Evolutionary conservation across 2,888 invertebrate species (phyloP), one percentile per base, ranked within the genome.

Genomic region (Lottia gigantea): DNA sequence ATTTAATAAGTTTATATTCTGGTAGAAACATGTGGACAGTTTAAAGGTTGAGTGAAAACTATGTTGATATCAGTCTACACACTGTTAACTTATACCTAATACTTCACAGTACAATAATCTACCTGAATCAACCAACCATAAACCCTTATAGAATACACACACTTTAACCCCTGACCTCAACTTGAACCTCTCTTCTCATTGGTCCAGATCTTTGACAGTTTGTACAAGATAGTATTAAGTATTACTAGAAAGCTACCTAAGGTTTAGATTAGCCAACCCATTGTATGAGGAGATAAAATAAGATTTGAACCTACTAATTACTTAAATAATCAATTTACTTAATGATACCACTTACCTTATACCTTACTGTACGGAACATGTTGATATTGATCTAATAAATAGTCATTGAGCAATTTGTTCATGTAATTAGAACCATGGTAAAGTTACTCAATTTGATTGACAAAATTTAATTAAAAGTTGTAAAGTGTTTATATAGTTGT

Each of bases 331-430:
- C 55, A 55, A 55, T 12, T 23, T 55, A 23, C 23, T 55, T 19
- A 23, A 23, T 23, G 55, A 14, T 15, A 23, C 19, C 19, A 55
- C 23, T 11, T 14, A 23, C 55, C 23, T 23, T 55, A 23, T 55
- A 23, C 55, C 23, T 55, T 55, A 23, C 23, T 55, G 55, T 23
- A 19, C 1, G 55, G 23, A 19, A 23, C 23, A 23, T 55, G 55
- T 55, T 40, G 7, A 40, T 40, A 40, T 40, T 8, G 40, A 40
- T 40, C 40, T 40, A 40, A 40, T 40, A 55, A 23, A 23, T 55
- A 23, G 55, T 55, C 55, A 55, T 55, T 55, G 19, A 55, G 55
- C 4, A 55, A 55, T 55, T 55, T 55, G 55, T 55, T 55, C 55
- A 23, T 55, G 23, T 55, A 23, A 55, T 55, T 55, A 55, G 55